phyloP scores from a whole-genome alignment of 1,140 invertebrate genomes.

The Yoshiicerus persimilis region DNA sequence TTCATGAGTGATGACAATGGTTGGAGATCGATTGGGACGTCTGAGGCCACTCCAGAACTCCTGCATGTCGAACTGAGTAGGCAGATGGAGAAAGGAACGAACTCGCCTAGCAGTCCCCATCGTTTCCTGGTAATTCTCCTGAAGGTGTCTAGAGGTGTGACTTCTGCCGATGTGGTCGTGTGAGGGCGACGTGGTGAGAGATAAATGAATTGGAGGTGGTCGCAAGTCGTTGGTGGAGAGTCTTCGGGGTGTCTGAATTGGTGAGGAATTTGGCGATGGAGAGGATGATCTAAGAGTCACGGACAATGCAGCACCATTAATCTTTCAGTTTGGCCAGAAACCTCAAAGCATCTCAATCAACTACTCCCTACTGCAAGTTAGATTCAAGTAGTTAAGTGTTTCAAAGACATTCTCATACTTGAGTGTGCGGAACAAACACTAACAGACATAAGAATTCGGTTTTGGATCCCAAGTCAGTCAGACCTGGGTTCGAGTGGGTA shows the following conservation, averaged over 20 bases:
- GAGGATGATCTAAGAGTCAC: slow-evolving; percentile 40
- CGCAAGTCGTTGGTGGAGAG: slow-evolving; percentile 48
- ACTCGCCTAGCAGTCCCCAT: slow-evolving; percentile 29
- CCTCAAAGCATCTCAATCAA: not conserved
- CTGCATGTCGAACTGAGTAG: slow-evolving; percentile 45
- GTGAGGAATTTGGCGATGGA: slow-evolving; percentile 47
- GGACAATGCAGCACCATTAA: not conserved
- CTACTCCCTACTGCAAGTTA: not conserved
- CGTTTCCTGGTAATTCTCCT: not conserved
- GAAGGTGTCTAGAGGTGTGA: not conserved
- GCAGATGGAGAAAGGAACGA: slow-evolving; percentile 49
- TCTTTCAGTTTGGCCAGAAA: not conserved
- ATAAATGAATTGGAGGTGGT: slow-evolving; percentile 40
- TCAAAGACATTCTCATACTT: not conserved
- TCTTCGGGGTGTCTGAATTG: slow-evolving; percentile 44
- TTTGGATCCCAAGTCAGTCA: not conserved
- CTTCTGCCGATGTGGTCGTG: slow-evolving; percentile 37
- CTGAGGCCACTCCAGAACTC: slow-evolving; percentile 48
- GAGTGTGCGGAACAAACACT: no score
- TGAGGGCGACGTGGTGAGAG: slow-evolving; percentile 34
- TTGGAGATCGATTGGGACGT: slow-evolving; percentile 47
- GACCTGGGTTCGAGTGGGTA: not conserved
- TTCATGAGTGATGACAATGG: slow-evolving; percentile 50
- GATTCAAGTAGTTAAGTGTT: not conserved
- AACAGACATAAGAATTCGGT: not conserved